phyloP scores from a whole-genome alignment of 2,888 invertebrate genomes.

The Trimorus sp. region DNA sequence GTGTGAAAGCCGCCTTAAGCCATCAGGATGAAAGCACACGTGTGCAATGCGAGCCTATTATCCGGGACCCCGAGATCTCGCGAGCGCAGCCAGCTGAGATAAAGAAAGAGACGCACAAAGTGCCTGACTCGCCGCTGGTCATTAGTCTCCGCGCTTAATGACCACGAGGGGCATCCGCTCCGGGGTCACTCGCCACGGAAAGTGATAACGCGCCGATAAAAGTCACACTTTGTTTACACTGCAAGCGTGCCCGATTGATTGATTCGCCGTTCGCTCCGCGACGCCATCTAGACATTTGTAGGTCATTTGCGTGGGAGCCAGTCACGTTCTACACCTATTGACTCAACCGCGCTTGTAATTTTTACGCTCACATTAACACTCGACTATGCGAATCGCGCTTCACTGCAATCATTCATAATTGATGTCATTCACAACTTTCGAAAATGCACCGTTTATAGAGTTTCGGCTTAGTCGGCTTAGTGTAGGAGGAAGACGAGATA shows the following conservation, averaged over 20 bases:
- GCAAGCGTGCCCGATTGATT: slow-evolving; percentile 22
- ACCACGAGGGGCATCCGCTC: slow-evolving; percentile 37
- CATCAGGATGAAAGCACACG: slow-evolving; percentile 64
- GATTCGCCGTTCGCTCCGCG: slow-evolving; percentile 15
- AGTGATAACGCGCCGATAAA: slow-evolving; percentile 58
- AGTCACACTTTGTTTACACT: slow-evolving; percentile 53
- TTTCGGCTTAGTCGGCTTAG: too few relatives aligned
- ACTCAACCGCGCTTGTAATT: not conserved
- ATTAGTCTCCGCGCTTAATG: slow-evolving; percentile 64
- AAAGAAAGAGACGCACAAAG: slow-evolving; percentile 60
- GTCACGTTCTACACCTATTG: slow-evolving; percentile 2
- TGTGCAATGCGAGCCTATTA: slow-evolving; percentile 59
- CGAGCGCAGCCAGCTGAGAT: slow-evolving; percentile 38
- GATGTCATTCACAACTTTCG: too few relatives aligned
- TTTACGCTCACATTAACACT: not conserved
- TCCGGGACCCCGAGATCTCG: slow-evolving; percentile 57
- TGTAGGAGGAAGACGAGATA: too few relatives aligned
- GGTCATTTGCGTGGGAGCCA: slow-evolving; percentile 40
- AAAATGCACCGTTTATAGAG: too few relatives aligned
- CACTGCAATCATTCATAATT: too few relatives aligned
- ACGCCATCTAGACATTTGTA: slow-evolving; percentile 27
- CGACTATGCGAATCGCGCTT: too few relatives aligned
- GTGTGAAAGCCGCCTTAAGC: slow-evolving; percentile 66
- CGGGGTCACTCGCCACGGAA: slow-evolving; percentile 39
- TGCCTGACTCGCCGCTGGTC: slow-evolving; percentile 51